A percentile compares a stretch with the other conserved stretches of the same genome.
These are phyloP conservation scores for Epinotia ramella DNA, from an alignment of 2,888 invertebrate species.

Conservation along the genomic window DNA sequence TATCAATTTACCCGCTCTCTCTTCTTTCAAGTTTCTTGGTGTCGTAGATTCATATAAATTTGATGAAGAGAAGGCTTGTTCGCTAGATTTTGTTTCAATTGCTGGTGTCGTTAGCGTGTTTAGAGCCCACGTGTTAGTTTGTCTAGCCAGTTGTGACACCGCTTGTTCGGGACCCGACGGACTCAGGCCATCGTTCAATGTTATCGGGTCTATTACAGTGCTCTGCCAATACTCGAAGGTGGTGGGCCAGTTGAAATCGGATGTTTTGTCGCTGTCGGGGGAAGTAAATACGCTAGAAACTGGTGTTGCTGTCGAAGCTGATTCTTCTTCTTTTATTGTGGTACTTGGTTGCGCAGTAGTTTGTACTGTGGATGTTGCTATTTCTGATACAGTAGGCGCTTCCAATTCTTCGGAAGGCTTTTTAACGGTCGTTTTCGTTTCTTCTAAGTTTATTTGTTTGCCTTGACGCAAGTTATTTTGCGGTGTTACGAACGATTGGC, in stretches of 20 bases:
- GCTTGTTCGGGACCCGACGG: constrained; percentile 66
- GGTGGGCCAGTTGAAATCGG: constrained; percentile 80
- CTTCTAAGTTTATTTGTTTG: constrained; percentile 69
- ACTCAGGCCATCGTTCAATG: constrained; percentile 88
- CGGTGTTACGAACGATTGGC: constrained; percentile 88
- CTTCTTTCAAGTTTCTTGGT: constrained; percentile 59
- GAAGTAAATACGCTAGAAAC: constrained; percentile 71
- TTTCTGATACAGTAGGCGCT: constrained; percentile 70
- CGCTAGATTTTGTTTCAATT: constrained; percentile 62
- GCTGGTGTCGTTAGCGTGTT: constrained; percentile 65
- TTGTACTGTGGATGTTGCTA: constrained; percentile 64
- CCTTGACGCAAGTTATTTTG: constrained; percentile 79
- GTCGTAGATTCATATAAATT: constrained; percentile 64
- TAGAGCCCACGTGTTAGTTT: constrained; percentile 65
- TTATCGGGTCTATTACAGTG: constrained; percentile 89
- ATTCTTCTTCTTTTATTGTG: constrained; percentile 65
- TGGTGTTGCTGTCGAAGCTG: constrained; percentile 63
- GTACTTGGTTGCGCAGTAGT: constrained; percentile 66
- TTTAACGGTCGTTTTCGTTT: constrained; percentile 59
- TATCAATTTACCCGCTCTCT: constrained; percentile 70
- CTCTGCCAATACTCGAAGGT: constrained; percentile 86
- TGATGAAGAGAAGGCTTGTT: constrained; percentile 70
- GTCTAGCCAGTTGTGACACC: constrained; percentile 58
- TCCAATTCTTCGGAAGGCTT: constrained; percentile 77
- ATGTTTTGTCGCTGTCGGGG: constrained; percentile 74